Percentiles rank a stretch among this genome's conserved stretches.
These are phyloP conservation scores for Triplophysa dalaica DNA, from an alignment of 2,113 vertebrate species.

Conservation along the genomic window DNA sequence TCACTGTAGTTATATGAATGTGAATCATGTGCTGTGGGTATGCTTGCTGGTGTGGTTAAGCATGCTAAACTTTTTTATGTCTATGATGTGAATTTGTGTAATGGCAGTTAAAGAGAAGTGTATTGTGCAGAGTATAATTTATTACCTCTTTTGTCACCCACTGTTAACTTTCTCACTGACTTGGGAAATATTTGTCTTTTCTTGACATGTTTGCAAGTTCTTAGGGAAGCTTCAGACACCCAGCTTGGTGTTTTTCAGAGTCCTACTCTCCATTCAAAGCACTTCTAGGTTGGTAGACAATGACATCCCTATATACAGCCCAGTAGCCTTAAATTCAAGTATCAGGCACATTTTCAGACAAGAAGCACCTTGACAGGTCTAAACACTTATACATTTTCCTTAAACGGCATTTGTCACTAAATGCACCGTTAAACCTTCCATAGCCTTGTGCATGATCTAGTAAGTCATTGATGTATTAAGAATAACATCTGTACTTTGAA, in stretches of 20 bases:
- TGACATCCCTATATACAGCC: background rate
- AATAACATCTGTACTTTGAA: constrained; percentile 61
- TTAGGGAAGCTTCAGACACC: background rate
- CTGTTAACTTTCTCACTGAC: constrained; percentile 2
- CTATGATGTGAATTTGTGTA: background rate
- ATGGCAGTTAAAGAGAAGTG: background rate
- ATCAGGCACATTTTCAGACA: background rate
- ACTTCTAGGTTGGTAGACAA: background rate
- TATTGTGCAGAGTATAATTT: background rate
- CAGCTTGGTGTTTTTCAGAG: background rate
- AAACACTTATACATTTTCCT: background rate
- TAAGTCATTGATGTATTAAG: constrained; percentile 62
- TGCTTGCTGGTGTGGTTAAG: background rate
- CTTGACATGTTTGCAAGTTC: constrained; percentile 2
- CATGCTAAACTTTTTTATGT: background rate
- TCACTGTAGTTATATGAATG: background rate
- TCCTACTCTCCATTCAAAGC: background rate
- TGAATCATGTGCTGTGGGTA: constrained; percentile 11
- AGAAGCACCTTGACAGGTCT: background rate
- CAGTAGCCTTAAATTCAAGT: background rate
- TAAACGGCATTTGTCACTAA: no score
- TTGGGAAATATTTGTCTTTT: constrained; percentile 14
- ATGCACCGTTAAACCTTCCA: background rate
- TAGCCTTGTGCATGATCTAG: constrained; percentile 37
- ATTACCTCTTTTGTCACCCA: background rate